Evolutionary conservation across 2,113 vertebrate species (phyloP).

Genomic region (Gulo gulo): DNA sequence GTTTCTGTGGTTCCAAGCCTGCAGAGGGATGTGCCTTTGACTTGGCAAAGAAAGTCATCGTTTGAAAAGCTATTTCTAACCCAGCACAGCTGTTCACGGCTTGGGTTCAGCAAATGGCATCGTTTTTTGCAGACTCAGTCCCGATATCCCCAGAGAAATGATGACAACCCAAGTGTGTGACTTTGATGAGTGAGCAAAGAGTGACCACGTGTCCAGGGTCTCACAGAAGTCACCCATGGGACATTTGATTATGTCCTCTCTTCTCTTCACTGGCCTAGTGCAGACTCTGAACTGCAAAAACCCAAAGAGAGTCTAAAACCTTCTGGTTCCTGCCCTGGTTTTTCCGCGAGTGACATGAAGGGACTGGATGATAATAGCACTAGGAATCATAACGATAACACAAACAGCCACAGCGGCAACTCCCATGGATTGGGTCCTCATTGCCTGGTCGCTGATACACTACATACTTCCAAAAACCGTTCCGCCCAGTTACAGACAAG

Average conservation of each 20-base stretch:
- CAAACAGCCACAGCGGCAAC: neutral
- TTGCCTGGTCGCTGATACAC: neutral
- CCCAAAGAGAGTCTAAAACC: neutral
- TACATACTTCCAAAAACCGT: neutral
- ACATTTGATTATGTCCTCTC: neutral
- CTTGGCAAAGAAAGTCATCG: neutral
- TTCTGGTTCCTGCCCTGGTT: neutral
- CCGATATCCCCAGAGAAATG: neutral
- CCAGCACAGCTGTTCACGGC: constrained; percentile 10
- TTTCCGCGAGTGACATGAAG: neutral
- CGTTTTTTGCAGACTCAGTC: constrained; percentile 38
- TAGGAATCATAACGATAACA: neutral
- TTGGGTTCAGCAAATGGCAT: constrained; percentile 38
- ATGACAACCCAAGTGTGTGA: neutral
- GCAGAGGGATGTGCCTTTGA: constrained; percentile 9
- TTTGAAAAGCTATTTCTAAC: constrained; percentile 63
- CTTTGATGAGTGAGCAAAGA: constrained; percentile 11
- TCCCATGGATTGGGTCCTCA: neutral
- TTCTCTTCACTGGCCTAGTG: neutral
- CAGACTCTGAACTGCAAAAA: neutral
- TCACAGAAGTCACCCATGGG: neutral
- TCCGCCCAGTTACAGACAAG: neutral
- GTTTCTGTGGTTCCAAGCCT: constrained; percentile 28
- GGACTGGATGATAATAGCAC: neutral
- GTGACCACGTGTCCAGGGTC: neutral